A percentile compares a stretch with the other conserved stretches of the same genome.
Evolutionary conservation across 2,888 invertebrate genomes (phyloP).

Genomic region (Heliconius ismenius): DNA sequence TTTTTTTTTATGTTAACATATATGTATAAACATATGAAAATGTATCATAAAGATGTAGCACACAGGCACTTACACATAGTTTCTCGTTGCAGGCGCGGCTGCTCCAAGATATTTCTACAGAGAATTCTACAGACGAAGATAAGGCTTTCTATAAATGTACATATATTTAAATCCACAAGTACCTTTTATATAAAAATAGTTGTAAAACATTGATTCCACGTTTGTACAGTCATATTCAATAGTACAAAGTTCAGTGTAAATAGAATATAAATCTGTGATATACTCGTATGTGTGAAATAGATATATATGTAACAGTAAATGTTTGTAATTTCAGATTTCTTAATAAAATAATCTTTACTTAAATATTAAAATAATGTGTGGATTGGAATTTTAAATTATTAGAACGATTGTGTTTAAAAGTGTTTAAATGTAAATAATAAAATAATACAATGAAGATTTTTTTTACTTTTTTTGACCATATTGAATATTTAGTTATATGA

Average conservation of each 20-base stretch:
- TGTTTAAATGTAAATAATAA: conserved; percentile 41
- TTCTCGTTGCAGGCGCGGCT: conserved; percentile 54
- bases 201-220: conserved; percentile 28
- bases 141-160: conserved; percentile 33
- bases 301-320: conserved; percentile 20
- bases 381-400: conserved; percentile 42
- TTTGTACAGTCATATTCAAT: conserved; percentile 38
- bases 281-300: conserved; percentile 43
- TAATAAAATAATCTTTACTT: conserved; percentile 8
- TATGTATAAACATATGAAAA: neutral
- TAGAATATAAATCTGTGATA: conserved; percentile 49
- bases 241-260: conserved; percentile 45
- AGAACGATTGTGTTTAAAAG: conserved; percentile 41
- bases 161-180: conserved; percentile 38
- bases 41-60: neutral
- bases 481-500: no score
- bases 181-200: conserved; percentile 41
- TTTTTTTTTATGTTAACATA: no score
- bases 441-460: conserved; percentile 10
- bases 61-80: conserved; percentile 26
- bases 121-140: conserved; percentile 57
- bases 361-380: conserved; percentile 30
- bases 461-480: neutral
- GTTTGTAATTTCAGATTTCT: conserved; percentile 5
- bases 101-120: conserved; percentile 57